Evolutionary conservation across 2,888 invertebrate genomes (phyloP), one percentile per base, ranked within the genome.

Genomic region (Lissocephala sabroskyi): DNA sequence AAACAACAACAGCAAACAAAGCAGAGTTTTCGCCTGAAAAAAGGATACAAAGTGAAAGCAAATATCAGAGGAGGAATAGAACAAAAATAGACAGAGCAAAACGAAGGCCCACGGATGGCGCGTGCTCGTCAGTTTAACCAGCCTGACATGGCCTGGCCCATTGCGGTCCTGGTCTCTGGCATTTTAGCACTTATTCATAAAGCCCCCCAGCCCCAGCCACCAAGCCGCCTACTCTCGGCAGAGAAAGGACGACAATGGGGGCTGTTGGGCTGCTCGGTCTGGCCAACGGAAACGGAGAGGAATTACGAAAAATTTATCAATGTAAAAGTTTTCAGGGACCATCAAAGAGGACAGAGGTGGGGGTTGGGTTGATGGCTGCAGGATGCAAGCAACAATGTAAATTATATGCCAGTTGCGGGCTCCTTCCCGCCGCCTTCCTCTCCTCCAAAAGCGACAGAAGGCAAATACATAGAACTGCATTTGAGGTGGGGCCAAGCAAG

Each of bases 101-200:
- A 14, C n/a, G 37, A 19, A 9, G 10, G 17, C 18, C 30, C 9
- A 14, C 19, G 51, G 37, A 42, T 56, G 56, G 49, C 44, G 59
- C 50, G 65, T 74, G 79, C 73, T 81, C 80, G 80, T 80, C 80
- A 82, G 82, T 80, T 82, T 81, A 82, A 82, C 82, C 82, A 77
- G 74, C 70, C 76, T 82, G 82, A 81, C 82, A 82, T 81, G 81
- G 77, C 81, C 79, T 71, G 78, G 78, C 77, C 81, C 76, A 75
- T 79, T 75, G 79, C 79, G 79, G 81, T 81, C 73, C 76, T 79
- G 79, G 76, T 71, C 76, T 75, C 75, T 79, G 79, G 63, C 78
- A 74, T 74, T 79, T 73, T 61, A 70, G 78, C 79, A 79, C 79
- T 79, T 76, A 76, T 73, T 79, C 79, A 79, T 76, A 73, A 76